Conservation (phyloP, 2,113 vertebrate species). For the Rhipidura dahli region DNA sequence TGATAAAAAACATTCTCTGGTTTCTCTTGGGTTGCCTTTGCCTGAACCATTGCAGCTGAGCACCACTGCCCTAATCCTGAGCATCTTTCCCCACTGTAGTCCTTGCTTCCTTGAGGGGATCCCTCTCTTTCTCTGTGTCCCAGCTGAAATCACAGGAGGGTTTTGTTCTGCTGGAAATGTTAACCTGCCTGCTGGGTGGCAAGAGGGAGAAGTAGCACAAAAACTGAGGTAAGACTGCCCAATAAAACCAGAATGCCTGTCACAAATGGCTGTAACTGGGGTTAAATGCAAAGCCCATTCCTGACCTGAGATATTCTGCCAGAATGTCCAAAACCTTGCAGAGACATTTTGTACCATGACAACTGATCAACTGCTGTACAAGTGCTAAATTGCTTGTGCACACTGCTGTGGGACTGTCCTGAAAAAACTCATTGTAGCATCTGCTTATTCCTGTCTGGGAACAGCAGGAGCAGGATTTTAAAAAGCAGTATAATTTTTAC, state of each 20-base stretch:
- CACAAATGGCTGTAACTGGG: accelerated
- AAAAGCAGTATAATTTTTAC: not conserved
- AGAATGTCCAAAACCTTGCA: not conserved
- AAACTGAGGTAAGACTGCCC: not conserved
- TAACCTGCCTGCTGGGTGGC: not conserved
- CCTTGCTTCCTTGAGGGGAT: not conserved
- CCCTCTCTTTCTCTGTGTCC: not conserved
- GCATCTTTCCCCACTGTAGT: not conserved
- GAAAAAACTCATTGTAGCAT: not conserved
- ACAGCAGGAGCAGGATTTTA: not conserved
- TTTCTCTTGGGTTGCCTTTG: not conserved
- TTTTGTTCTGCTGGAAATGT: not conserved
- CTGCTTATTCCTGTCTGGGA: not conserved
- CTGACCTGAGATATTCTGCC: not conserved
- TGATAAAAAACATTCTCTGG: not conserved
- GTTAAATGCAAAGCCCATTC: not conserved
- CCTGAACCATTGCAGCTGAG: not conserved
- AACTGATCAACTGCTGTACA: not conserved
- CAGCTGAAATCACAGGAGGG: not conserved
- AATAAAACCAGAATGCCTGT: not conserved
- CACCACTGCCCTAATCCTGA: not conserved
- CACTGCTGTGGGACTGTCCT: accelerated
- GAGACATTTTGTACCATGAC: not conserved
- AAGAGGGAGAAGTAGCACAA: not conserved
- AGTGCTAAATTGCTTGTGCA: not conserved